A percentile compares a stretch with the other conserved stretches of the same genome.
Conservation (phyloP, 64 coral and sea anemone genomes). For the Porites lutea region DNA sequence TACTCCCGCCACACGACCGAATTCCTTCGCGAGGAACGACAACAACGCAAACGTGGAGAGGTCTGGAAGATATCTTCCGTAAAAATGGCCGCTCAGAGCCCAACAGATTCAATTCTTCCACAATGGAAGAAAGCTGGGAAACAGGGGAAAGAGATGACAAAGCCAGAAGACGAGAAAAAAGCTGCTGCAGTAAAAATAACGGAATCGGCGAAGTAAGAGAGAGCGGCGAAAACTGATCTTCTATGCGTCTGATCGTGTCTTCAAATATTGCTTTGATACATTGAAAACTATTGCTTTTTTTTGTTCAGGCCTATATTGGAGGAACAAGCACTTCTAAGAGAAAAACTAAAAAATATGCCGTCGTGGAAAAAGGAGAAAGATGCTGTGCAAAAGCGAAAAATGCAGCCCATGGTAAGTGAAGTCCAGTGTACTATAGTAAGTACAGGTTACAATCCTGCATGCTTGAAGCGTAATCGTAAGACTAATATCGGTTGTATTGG, state of each 20-base stretch:
- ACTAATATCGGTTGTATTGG: too few relatives aligned
- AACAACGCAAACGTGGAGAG: slow-evolving; percentile 33
- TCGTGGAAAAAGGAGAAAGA: slow-evolving; percentile 95
- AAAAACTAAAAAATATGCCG: slow-evolving; percentile 74
- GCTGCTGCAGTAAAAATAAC: slow-evolving; percentile 85
- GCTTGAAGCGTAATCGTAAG: too few relatives aligned
- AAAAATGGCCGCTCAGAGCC: slow-evolving; percentile 82
- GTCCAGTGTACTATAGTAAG: neutral
- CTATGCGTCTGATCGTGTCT: neutral
- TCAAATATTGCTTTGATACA: neutral
- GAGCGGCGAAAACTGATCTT: neutral
- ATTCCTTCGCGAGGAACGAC: slow-evolving; percentile 68
- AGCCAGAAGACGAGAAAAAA: slow-evolving; percentile 84
- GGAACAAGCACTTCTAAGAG: slow-evolving; percentile 93
- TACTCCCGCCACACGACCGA: slow-evolving; percentile 48
- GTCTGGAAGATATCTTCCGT: slow-evolving; percentile 20
- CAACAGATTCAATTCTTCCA: slow-evolving; percentile 76
- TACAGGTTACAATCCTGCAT: too few relatives aligned
- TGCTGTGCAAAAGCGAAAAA: slow-evolving; percentile 66
- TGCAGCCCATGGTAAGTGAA: slow-evolving; percentile 84
- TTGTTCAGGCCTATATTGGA: slow-evolving; percentile 90
- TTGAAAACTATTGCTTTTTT: neutral
- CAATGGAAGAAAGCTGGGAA: slow-evolving; percentile 80
- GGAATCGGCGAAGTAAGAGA: slow-evolving; percentile 83
- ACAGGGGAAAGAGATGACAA: slow-evolving; percentile 72